Conservation (phyloP, 2,113 vertebrate species). For the Aleadryas rufinucha region DNA sequence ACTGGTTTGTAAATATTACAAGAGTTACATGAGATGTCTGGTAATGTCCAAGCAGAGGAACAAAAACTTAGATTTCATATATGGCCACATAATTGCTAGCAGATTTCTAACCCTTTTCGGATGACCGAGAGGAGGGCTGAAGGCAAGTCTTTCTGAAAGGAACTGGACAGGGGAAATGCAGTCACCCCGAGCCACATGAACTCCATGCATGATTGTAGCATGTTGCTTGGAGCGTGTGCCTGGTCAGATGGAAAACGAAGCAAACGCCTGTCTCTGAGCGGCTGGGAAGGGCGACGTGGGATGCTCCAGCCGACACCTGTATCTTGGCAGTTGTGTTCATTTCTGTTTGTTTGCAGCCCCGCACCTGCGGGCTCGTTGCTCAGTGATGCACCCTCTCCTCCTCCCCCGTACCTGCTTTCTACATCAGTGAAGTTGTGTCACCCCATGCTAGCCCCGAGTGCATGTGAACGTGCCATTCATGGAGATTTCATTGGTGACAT, state of each 20-base stretch:
- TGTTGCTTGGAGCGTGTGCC: constrained; percentile 51
- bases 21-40: constrained; percentile 59
- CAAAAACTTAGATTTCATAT: constrained; percentile 50
- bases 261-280: constrained; percentile 14
- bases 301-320: constrained; percentile 9
- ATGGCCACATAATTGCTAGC: constrained; percentile 50
- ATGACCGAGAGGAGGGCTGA: constrained; percentile 7
- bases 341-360: constrained; percentile 7
- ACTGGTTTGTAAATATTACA: constrained; percentile 68
- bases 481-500: constrained; percentile 70
- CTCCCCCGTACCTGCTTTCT: neutral
- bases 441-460: constrained; percentile 44
- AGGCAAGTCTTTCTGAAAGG: constrained; percentile 39
- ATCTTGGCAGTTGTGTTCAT: constrained; percentile 24
- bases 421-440: constrained; percentile 42
- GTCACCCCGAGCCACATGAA: neutral
- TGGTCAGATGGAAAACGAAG: constrained; percentile 57
- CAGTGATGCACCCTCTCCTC: neutral
- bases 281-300: constrained; percentile 14
- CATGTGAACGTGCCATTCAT: constrained; percentile 62
- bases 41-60: constrained; percentile 60
- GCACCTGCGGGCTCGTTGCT: neutral
- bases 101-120: constrained; percentile 55
- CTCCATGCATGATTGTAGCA: constrained; percentile 5
- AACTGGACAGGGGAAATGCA: neutral